Conservation (phyloP, 2,888 invertebrate species). For the Zootermopsis nevadensis region DNA sequence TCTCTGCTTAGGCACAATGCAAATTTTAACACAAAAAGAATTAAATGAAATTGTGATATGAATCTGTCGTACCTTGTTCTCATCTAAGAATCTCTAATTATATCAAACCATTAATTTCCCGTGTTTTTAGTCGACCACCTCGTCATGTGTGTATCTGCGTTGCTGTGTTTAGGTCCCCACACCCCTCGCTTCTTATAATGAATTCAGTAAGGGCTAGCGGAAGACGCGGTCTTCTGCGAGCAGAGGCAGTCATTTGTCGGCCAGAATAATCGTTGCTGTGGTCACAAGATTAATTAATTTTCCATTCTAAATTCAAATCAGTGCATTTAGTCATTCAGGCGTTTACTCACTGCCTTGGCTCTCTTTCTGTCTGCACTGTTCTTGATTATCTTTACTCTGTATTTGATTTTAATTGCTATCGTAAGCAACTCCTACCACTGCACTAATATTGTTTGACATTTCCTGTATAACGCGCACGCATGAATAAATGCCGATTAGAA, state of each 20-base stretch:
- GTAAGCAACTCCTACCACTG: conserved; percentile 15
- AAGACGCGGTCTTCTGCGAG: conserved; percentile 29
- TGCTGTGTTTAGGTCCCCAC: neutral
- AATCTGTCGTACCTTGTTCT: neutral
- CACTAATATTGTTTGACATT: conserved; percentile 34
- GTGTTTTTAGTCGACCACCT: neutral
- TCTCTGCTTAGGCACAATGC: no score
- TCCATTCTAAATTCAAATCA: conserved; percentile 54
- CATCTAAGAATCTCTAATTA: neutral
- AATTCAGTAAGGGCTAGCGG: conserved; percentile 33
- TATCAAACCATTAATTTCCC: neutral
- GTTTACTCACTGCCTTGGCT: conserved; percentile 19
- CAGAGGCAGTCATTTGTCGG: conserved; percentile 43
- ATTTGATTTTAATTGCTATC: conserved; percentile 49
- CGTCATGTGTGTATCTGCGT: neutral
- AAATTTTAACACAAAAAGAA: neutral
- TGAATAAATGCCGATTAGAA: neutral
- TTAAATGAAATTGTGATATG: neutral
- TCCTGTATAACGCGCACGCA: conserved; percentile 9
- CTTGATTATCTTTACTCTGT: conserved; percentile 2
- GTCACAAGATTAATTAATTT: conserved; percentile 54
- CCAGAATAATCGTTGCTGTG: conserved; percentile 39
- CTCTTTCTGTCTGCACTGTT: neutral
- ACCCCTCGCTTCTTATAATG: conserved; percentile 9
- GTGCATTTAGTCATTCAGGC: conserved; percentile 47